phyloP scores from a whole-genome alignment of 2,113 vertebrate species.

The Gobius niger region DNA sequence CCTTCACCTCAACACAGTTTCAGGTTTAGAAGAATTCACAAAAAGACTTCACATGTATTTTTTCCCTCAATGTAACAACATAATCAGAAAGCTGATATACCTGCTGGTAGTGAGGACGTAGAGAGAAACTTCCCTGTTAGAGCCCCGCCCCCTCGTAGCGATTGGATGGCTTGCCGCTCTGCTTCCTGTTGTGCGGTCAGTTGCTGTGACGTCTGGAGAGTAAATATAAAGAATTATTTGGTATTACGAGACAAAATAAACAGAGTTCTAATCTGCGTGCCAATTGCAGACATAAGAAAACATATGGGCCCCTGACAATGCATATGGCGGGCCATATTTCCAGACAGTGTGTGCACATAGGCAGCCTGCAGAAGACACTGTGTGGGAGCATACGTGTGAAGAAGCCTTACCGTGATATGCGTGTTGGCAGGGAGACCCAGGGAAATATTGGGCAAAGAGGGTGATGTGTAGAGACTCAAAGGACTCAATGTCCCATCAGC shows the following conservation, averaged over 20 bases:
- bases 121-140: slow-evolving; percentile 89
- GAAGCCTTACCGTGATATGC: slow-evolving; percentile 81
- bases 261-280: not conserved
- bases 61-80: not conserved
- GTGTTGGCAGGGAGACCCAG: slow-evolving; percentile 91
- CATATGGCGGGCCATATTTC: slow-evolving; percentile 6
- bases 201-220: slow-evolving; percentile 82
- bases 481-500: slow-evolving; percentile 85
- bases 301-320: slow-evolving; percentile 6
- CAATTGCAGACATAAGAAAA: not conserved
- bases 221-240: not conserved
- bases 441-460: slow-evolving; percentile 95
- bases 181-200: slow-evolving; percentile 87
- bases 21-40: too few species aligned
- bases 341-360: not conserved
- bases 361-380: not conserved
- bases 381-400: slow-evolving; percentile 4
- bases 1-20: too few species aligned
- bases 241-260: too few species aligned
- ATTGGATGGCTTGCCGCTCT: slow-evolving; percentile 84
- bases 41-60: not conserved
- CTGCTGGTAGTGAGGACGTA: slow-evolving; percentile 86
- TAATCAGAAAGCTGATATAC: slow-evolving; percentile 41
- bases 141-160: slow-evolving; percentile 83
- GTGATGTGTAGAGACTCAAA: slow-evolving; percentile 93